A percentile compares a stretch with the other conserved stretches of the same genome.
Evolutionary conservation across 2,797 vertebrate genomes (phyloP).

Genomic region (Sebastes steindachneri): DNA sequence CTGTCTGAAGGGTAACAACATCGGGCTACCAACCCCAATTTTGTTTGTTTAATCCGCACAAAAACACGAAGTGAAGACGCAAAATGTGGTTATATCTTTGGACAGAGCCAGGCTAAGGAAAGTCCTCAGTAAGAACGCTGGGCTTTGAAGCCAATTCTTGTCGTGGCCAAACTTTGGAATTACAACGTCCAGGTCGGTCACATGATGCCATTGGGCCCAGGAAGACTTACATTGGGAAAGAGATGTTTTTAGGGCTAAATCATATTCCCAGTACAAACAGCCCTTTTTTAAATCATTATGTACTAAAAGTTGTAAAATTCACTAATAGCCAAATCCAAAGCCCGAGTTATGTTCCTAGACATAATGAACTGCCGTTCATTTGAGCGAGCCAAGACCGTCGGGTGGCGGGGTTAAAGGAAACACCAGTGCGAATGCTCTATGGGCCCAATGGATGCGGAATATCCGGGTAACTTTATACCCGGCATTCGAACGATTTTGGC

Average conservation of each 20-base stretch:
- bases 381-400: neutral
- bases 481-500: neutral
- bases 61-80: neutral
- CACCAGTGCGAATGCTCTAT: rapidly evolving
- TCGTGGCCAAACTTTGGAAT: no score
- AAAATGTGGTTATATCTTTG: neutral
- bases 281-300: neutral
- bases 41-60: neutral
- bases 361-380: rapidly evolving
- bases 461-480: no score
- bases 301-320: neutral
- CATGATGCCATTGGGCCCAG: no score
- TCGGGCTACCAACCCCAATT: no score
- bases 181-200: no score
- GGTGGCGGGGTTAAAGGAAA: neutral
- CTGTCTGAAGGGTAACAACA: no score
- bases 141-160: no score
- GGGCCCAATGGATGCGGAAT: no score
- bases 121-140: no score
- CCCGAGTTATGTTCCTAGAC: rapidly evolving
- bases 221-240: no score
- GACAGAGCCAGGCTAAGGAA: no score
- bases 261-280: neutral
- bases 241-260: neutral
- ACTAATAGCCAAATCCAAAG: neutral